Evolutionary conservation across 2,888 invertebrate species (phyloP).

Genomic region (Uloborus plumipes): DNA sequence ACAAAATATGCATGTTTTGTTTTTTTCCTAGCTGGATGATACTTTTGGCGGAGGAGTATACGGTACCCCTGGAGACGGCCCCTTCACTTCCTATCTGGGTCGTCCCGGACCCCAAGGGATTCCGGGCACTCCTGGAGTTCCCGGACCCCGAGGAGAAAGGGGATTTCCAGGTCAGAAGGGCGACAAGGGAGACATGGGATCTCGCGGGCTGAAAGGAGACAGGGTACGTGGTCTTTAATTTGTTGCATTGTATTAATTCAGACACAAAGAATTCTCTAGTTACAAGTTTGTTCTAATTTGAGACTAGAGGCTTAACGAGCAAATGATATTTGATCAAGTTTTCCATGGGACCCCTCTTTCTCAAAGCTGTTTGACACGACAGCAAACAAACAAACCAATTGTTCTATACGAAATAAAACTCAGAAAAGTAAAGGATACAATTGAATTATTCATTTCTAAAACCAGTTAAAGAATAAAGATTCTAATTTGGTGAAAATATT

Average conservation of each 20-base stretch:
- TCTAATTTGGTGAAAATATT: no score
- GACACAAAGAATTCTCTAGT: no score
- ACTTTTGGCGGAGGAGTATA: conserved; percentile 49
- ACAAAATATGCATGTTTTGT: neutral
- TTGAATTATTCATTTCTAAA: no score
- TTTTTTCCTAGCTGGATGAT: conserved; percentile 38
- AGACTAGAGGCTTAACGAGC: no score
- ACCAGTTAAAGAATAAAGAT: no score
- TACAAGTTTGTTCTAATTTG: no score
- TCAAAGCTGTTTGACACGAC: no score
- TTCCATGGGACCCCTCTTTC: no score
- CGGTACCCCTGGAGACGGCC: conserved; percentile 48
- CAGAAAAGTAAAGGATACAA: no score
- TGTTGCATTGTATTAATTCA: neutral
- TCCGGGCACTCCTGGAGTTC: conserved; percentile 52
- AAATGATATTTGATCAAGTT: no score
- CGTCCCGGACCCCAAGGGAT: conserved; percentile 57
- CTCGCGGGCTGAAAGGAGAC: conserved; percentile 47
- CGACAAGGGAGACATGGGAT: conserved; percentile 52
- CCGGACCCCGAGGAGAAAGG: conserved; percentile 56
- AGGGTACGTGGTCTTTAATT: conserved; percentile 18
- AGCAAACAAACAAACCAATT: no score
- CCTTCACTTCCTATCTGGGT: conserved; percentile 50
- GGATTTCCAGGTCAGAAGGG: conserved; percentile 59
- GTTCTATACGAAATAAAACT: no score